These are phyloP conservation scores for Drosophila grimshawi DNA, from an alignment of 1,140 invertebrate genomes.

Conservation along the genomic window DNA sequence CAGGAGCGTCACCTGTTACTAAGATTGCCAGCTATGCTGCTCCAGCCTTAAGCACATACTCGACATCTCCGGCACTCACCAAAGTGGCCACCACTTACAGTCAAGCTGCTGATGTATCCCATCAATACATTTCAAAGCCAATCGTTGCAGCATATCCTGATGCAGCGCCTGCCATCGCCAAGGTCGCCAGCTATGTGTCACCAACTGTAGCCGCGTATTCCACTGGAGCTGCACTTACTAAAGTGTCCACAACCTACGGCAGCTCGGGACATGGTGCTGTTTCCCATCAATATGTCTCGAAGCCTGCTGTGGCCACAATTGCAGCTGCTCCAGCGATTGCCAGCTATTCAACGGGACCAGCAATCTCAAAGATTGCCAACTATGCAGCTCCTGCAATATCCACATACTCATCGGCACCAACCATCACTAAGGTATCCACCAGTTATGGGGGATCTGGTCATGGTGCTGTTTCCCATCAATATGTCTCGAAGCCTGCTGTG, in stretches of 20 bases:
- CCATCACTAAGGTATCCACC: constrained; percentile 48
- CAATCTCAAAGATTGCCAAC: constrained; percentile 33
- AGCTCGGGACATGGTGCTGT: constrained; percentile 40
- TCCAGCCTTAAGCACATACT: constrained; percentile 37
- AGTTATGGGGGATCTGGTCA: constrained; percentile 42
- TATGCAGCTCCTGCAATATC: constrained; percentile 45
- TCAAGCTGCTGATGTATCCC: constrained; percentile 41
- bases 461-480: constrained; percentile 69
- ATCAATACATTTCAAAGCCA: constrained; percentile 53
- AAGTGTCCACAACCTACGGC: constrained; percentile 25
- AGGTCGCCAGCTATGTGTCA: constrained; percentile 30
- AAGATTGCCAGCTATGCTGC: constrained; percentile 30
- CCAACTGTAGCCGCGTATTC: constrained; percentile 20
- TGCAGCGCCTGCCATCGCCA: constrained; percentile 39
- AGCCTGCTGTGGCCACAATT: constrained; percentile 32
- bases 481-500: constrained; percentile 66
- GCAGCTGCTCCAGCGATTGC: constrained; percentile 39
- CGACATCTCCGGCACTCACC: constrained; percentile 33
- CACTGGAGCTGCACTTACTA: constrained; percentile 17
- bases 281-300: constrained; percentile 62
- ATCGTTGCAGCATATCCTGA: constrained; percentile 28
- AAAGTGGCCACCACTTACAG: constrained; percentile 32
- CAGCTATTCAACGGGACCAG: no score
- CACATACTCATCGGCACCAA: constrained; percentile 41
- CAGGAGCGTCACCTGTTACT: constrained; percentile 15